Percentiles rank a stretch among this genome's conserved stretches.
Conservation (phyloP, 2,797 vertebrate genomes). For the Dermochelys coriacea region DNA sequence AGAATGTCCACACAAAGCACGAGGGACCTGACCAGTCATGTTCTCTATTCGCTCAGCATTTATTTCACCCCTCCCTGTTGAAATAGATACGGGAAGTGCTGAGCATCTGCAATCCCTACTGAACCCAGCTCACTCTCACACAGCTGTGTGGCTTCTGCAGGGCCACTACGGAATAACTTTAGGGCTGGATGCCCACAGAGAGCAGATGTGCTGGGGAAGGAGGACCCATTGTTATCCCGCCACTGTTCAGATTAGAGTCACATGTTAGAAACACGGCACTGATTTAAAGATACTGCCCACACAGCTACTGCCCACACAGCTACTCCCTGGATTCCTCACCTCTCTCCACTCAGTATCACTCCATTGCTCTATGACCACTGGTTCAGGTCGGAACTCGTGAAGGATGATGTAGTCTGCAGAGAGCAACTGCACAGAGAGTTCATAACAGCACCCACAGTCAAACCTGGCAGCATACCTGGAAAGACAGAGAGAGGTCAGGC, state of each 20-base stretch:
- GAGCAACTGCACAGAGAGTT: conserved; percentile 84
- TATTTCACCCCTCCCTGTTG: neutral
- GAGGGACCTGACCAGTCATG: neutral
- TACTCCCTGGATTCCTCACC: conserved; percentile 75
- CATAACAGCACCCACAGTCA: conserved; percentile 88
- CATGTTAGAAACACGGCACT: neutral
- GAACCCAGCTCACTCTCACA: neutral
- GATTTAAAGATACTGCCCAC: neutral
- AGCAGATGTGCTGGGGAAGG: neutral
- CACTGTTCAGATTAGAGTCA: neutral
- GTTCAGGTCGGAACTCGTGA: conserved; percentile 78
- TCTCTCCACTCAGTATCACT: conserved; percentile 86
- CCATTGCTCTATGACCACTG: conserved; percentile 87
- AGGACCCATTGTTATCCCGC: neutral
- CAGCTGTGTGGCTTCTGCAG: neutral
- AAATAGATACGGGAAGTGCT: neutral
- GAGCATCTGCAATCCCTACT: neutral
- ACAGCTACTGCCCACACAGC: neutral
- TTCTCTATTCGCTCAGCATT: neutral
- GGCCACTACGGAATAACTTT: neutral
- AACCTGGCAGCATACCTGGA: conserved; percentile 88
- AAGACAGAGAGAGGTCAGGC: neutral
- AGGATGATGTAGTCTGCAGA: conserved; percentile 76
- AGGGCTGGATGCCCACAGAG: neutral
- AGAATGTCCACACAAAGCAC: neutral